Evolutionary conservation across 1,140 invertebrate genomes (phyloP).

Genomic region (Choristoneura fumiferana): DNA sequence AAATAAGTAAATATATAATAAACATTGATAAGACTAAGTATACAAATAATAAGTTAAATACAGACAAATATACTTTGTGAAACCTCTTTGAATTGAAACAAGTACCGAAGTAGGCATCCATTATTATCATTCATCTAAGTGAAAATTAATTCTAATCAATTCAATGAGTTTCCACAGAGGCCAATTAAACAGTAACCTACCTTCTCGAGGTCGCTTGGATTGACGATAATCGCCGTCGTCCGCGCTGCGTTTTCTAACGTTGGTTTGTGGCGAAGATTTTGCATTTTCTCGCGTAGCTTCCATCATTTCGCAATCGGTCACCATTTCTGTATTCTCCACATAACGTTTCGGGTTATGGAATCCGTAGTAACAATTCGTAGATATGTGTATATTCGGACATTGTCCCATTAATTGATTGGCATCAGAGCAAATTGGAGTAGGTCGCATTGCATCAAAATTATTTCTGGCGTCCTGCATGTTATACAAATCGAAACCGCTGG

Average conservation of each 20-base stretch:
- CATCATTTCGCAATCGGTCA: constrained; percentile 62
- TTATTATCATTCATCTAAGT: neutral
- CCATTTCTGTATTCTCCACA: constrained; percentile 31
- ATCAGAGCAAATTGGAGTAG: constrained; percentile 58
- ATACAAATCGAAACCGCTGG: constrained; percentile 60
- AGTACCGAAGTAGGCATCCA: neutral
- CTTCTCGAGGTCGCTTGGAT: constrained; percentile 64
- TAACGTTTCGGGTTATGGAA: constrained; percentile 51
- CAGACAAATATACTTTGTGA: constrained; percentile 26
- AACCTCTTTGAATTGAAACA: constrained; percentile 50
- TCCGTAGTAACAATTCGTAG: constrained; percentile 69
- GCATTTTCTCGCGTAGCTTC: constrained; percentile 34
- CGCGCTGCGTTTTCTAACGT: constrained; percentile 60
- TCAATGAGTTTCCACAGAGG: constrained; percentile 46
- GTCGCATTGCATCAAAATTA: constrained; percentile 66
- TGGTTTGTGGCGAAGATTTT: constrained; percentile 28
- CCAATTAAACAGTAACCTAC: constrained; percentile 49
- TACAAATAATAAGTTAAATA: constrained; percentile 4
- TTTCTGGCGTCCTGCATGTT: constrained; percentile 67
- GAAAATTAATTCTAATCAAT: constrained; percentile 3
- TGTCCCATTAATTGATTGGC: constrained; percentile 58
- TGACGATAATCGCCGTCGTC: constrained; percentile 47
- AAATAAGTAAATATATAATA: constrained; percentile 19
- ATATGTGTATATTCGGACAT: constrained; percentile 66
- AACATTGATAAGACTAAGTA: neutral